Base-by-base conservation (phyloP, 2,113 vertebrate species). In the Peromyscus californicus region DNA sequence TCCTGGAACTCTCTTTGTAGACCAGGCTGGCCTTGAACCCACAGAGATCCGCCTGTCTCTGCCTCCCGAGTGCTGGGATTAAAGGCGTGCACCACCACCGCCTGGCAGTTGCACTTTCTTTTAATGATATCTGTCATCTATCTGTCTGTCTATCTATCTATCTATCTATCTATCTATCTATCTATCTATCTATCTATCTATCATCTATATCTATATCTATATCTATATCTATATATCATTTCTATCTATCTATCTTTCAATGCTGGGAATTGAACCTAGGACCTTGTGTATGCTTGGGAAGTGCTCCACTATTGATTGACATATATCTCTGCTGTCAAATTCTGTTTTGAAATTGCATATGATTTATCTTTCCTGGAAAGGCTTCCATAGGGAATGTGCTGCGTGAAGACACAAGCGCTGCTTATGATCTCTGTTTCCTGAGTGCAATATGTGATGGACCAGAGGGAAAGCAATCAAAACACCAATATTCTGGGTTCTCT, bases 331-430 rank as follows among this genome's bases (percentile, higher is more conserved):
- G 39, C 10, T 11, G 5, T n/a, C 45, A 82, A 82, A 57, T 45
- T 45, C 12, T 22, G 51, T 70, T 92, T 83, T 75, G 10, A 12
- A 54, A n/a, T 90, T 86, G 29, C 42, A 24, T 80, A 7, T 91
- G 39, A 93, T 57, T 82, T 91, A 63, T 45, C 72, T 17, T 67
- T 83, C 15, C 90, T 88, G 54, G 48, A 82, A 84, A 94, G 29
- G 11, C 42, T 83, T 88, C 72, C 2, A 22, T 24, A 48, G 29
- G 78, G 3, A 29, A 3, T 22, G 51, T 57, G 92, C 57, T 36
- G 36, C 72, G 75, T 63, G 15, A 92, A 88, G 48, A 83, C 31
- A 57, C 45, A 48, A 42, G 21, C 33, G 42, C 11, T 89, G 9
- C 24, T 93, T 72, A 84, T 89, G 26, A 80, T 90, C 54, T 70